Percentiles rank a stretch among this genome's conserved stretches.
Conservation (phyloP, 2,888 invertebrate genomes). For the Heliconius sara region DNA sequence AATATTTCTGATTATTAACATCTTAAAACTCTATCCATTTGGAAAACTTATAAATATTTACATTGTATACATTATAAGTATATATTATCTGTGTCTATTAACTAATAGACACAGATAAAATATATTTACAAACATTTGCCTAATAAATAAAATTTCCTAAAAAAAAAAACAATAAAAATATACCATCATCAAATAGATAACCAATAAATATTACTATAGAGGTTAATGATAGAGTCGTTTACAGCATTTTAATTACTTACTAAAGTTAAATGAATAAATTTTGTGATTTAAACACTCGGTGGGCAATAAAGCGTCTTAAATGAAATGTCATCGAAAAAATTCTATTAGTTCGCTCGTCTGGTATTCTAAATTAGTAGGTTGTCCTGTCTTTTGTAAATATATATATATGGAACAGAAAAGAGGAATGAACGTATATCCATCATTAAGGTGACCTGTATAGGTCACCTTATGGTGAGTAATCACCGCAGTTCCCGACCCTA, state of each 20-base stretch:
- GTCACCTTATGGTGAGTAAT: too few species aligned
- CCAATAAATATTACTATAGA: slow-evolving; percentile 14
- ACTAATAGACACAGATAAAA: too few species aligned
- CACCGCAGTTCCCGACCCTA: too few species aligned
- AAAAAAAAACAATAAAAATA: background rate
- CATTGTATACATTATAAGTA: too few species aligned
- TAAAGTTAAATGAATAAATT: slow-evolving; percentile 13
- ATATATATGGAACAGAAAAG: too few species aligned
- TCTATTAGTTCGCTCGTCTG: background rate
- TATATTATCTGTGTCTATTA: too few species aligned
- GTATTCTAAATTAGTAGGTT: background rate
- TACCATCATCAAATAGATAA: background rate
- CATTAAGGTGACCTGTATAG: too few species aligned
- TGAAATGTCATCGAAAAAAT: slow-evolving; percentile 11
- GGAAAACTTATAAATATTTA: too few species aligned
- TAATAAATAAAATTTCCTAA: too few species aligned
- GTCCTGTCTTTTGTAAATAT: background rate
- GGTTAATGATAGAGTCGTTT: slow-evolving; percentile 25
- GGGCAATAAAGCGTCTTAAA: background rate
- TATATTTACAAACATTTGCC: background rate
- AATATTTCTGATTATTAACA: too few species aligned
- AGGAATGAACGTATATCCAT: too few species aligned
- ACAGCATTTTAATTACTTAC: slow-evolving; percentile 15
- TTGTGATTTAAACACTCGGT: slow-evolving; percentile 5
- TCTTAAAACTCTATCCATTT: too few species aligned